Conservation (phyloP, 2,797 vertebrate species). For the Leptatherina wallacei region DNA sequence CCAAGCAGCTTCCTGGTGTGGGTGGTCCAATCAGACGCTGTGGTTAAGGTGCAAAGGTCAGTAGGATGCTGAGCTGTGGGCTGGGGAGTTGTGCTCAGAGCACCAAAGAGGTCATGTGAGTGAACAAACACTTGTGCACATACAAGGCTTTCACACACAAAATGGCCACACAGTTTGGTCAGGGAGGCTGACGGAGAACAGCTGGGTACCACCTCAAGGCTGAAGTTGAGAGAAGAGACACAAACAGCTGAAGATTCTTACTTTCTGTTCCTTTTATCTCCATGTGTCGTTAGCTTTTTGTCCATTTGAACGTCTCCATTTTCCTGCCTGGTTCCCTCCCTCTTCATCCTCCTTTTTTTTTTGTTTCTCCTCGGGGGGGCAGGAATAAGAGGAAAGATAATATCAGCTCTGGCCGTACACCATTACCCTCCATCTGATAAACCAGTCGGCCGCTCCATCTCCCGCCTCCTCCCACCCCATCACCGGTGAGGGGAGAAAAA, state of each 20-base stretch:
- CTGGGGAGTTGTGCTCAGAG: conserved; percentile 43
- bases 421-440: conserved; percentile 80
- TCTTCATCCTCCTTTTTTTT: conserved; percentile 59
- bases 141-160: conserved; percentile 20
- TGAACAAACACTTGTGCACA: conserved; percentile 56
- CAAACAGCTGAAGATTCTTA: conserved; percentile 20
- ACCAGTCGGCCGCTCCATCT: conserved; percentile 74
- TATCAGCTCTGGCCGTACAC: conserved; percentile 73
- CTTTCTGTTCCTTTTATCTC: conserved; percentile 35
- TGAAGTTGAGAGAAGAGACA: conserved; percentile 21
- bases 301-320: conserved; percentile 49
- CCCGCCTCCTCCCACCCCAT: conserved; percentile 59
- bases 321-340: conserved; percentile 21
- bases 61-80: conserved; percentile 54
- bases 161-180: conserved; percentile 38
- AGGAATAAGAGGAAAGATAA: conserved; percentile 75
- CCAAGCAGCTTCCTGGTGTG: conserved; percentile 48
- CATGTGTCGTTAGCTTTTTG: conserved; percentile 26
- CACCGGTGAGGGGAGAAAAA: conserved; percentile 27
- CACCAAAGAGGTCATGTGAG: conserved; percentile 46
- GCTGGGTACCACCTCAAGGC: conserved; percentile 45
- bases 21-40: conserved; percentile 58
- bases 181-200: conserved; percentile 48
- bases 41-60: conserved; percentile 48
- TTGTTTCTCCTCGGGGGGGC: conserved; percentile 63